Base-by-base conservation (phyloP, 2,797 vertebrate species). In the Pseudochaenichthys georgianus region DNA sequence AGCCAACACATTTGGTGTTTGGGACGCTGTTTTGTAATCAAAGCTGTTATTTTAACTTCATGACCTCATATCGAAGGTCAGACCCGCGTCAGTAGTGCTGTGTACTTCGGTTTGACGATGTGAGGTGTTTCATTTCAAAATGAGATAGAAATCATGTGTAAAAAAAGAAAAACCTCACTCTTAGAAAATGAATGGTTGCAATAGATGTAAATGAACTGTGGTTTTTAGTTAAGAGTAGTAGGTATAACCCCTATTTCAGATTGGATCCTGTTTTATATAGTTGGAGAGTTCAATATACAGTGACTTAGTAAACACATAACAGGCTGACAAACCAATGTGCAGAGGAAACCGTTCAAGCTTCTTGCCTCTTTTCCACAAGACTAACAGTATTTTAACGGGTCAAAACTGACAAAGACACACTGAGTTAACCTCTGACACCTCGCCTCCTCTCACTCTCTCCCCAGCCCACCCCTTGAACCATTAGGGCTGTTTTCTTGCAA, bases 401-500 rank as follows among this genome's bases (percentile, higher is more conserved):
- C 89, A 81, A 28, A 46, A 23, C 68, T 71, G 75, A 87, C 88
- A 80, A 82, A 89, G 82, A 72, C 86, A 73, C 38, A 64, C 83
- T 61, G 75, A 83, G 71, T 88, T 90, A 90, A 89, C 89, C 89
- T 77, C 61, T 85, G 83, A 89, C 87, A 82, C 81, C 79, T 81
- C 74, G 5, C 41, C 41, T 59, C 64, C 45, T 42, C 34, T 21
- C 34, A 53, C 68, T 38, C 64, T 0, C 45, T 28, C 60, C n/a
- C 63, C 11, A 79, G 83, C 81, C 78, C 81, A 80, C 83, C 88
- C 34, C 84, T 55, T 46, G 2, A 72, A 71, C 74, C 86, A 66
- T 81, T 70, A 74, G 64, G 59, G 70, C 71, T 64, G 81, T 85
- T 87, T 85, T 88, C 80, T 74, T 54, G 42, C 57, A 65, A 28